Conservation (phyloP, 2,888 invertebrate species). For the Meganola albula region DNA sequence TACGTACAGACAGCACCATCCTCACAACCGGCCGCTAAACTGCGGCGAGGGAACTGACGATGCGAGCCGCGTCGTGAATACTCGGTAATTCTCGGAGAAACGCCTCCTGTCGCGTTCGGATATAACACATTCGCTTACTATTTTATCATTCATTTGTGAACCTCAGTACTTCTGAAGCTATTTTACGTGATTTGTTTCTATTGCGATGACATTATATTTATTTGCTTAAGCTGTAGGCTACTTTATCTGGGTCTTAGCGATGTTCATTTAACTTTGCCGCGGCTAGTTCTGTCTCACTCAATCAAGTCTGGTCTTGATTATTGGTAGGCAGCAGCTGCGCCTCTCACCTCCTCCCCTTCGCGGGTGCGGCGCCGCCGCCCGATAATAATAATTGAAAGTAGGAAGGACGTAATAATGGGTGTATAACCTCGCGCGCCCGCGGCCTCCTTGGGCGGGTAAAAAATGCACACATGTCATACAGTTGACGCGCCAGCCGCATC, state of each 20-base stretch:
- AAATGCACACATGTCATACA: constrained; percentile 72
- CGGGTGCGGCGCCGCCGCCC: constrained; percentile 73
- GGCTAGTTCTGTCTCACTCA: constrained; percentile 59
- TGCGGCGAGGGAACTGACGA: constrained; percentile 74
- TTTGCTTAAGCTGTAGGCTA: no score
- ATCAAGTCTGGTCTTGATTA: constrained; percentile 71
- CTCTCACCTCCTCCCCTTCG: constrained; percentile 77
- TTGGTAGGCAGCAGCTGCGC: constrained; percentile 79
- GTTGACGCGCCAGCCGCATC: constrained; percentile 45
- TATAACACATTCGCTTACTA: constrained; percentile 38
- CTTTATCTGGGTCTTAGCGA: no score
- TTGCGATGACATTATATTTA: no score
- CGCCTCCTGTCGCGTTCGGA: constrained; percentile 74
- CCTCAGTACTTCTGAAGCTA: constrained; percentile 7
- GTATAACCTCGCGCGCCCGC: constrained; percentile 78
- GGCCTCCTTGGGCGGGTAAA: constrained; percentile 78
- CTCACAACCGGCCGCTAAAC: constrained; percentile 76
- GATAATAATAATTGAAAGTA: constrained; percentile 79
- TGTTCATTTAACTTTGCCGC: constrained; percentile 29
- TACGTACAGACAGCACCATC: constrained; percentile 68
- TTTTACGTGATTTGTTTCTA: constrained; percentile 6
- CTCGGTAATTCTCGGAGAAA: constrained; percentile 70
- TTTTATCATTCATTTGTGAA: constrained; percentile 25
- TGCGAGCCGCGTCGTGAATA: constrained; percentile 49
- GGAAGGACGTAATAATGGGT: constrained; percentile 79